Base-by-base conservation (phyloP, 37 sponge, comb jelly and placozoan genomes). In the Cladorhizidae sp. region DNA sequence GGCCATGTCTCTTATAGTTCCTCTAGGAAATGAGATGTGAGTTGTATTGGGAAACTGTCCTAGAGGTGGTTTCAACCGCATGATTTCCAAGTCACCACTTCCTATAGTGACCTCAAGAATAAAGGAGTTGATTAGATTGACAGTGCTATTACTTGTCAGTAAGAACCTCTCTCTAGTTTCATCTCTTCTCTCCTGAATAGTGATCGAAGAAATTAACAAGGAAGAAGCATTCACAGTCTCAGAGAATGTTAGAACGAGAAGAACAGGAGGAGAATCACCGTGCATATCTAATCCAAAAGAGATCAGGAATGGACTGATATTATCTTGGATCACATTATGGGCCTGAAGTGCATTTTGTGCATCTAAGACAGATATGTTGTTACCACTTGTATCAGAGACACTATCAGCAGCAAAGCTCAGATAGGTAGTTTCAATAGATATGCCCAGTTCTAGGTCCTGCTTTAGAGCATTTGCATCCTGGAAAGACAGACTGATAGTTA, bases 191-290 rank as follows among this genome's bases (percentile, higher is more conserved):
- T 73, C 70, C 32, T 75, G 76, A 17, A 94, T 76, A 28, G 86
- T 85, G 15, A 90, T 83, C 0, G 54, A 59, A 26, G 52, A 59
- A 1, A 85, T 56, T 1, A 31, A 40, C 18, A 94, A 38, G 26
- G 92, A 85, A 6, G 76, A 68, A n/a, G 75, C 83, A 84, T 85
- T 90, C 17, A 94, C 89, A 57, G 95, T 94, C 59, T 94, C 95
- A 70, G 89, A 85, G 76, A 94, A 94, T 28, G 70, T 65, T 7
- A 92, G 74, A 35, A 81, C 54, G 6, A 92, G 79, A 17, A 74
- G 40, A 1, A 92, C 86, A 67, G 88, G 93, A 49, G 88, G 86
- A 18, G 72, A n/a, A 14, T 42, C 72, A 28, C 73, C 39, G 1
- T 72, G 76, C 89, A 95, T 91, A 49, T 81, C 86, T 0, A 96